Conservation (phyloP, 2,113 vertebrate genomes). For the Crocuta crocuta region DNA sequence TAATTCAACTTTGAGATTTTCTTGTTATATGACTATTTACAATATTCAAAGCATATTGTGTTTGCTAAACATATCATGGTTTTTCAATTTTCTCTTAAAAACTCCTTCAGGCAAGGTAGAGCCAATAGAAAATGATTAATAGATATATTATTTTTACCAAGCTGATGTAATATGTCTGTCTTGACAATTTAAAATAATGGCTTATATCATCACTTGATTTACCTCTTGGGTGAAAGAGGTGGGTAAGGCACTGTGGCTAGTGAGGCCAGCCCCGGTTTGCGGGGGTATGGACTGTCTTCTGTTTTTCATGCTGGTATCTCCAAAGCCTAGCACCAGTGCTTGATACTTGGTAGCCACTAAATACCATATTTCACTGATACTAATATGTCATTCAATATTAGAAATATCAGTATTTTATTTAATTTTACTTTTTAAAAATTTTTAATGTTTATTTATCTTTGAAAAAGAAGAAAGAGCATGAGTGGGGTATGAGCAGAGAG, state of each 20-base stretch:
- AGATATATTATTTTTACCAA: not conserved
- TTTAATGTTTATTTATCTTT: no score
- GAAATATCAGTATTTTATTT: no score
- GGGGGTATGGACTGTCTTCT: not conserved
- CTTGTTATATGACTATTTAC: not conserved
- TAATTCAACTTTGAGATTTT: not conserved
- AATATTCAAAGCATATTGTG: not conserved
- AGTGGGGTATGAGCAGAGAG: no score
- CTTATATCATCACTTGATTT: not conserved
- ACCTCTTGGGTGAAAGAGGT: not conserved
- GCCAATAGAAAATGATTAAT: not conserved
- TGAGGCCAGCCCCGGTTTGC: not conserved
- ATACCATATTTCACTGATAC: not conserved
- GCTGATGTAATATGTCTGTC: not conserved
- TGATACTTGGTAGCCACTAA: not conserved
- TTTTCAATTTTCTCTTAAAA: constrained; percentile 25
- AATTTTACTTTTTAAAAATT: no score
- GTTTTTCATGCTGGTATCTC: not conserved
- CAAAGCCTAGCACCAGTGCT: not conserved
- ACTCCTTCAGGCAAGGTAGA: not conserved
- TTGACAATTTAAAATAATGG: not conserved
- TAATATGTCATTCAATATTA: not conserved
- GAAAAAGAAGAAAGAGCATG: no score
- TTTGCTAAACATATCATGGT: not conserved
- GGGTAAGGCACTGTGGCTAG: not conserved